These are phyloP conservation scores for Hofmannophila pseudospretella DNA, from an alignment of 2,888 invertebrate species.

Conservation along the genomic window DNA sequence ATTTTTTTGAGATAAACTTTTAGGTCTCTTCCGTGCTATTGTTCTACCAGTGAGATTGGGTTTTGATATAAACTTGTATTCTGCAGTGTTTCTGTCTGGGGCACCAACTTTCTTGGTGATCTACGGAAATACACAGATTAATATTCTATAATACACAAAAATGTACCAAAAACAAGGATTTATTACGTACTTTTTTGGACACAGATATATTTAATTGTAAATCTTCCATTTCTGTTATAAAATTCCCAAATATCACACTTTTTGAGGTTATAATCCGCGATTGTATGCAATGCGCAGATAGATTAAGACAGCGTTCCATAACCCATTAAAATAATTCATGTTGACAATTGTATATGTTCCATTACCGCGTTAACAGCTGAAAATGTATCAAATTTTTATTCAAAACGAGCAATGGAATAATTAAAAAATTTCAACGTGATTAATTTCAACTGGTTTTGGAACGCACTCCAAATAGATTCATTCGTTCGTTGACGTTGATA, in stretches of 20 bases:
- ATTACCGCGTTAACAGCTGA: too few species aligned
- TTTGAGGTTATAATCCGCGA: not conserved
- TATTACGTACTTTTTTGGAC: constrained; percentile 45
- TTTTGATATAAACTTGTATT: constrained; percentile 64
- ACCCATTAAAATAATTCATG: too few species aligned
- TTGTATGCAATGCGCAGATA: too few species aligned
- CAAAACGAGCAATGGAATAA: too few species aligned
- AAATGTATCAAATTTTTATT: too few species aligned
- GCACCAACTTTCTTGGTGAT: constrained; percentile 35
- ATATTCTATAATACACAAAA: constrained; percentile 3
- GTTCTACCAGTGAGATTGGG: constrained; percentile 62
- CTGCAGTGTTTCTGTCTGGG: constrained; percentile 38
- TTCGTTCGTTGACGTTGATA: too few species aligned
- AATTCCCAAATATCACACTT: not conserved
- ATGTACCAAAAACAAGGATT: not conserved
- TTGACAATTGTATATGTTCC: too few species aligned
- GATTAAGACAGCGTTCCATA: too few species aligned
- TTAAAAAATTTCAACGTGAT: too few species aligned
- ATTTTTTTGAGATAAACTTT: constrained; percentile 30
- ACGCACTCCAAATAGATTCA: too few species aligned
- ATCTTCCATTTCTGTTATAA: constrained; percentile 56
- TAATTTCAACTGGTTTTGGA: too few species aligned
- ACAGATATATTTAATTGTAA: constrained; percentile 68
- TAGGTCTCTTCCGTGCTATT: constrained; percentile 63
- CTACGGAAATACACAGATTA: constrained; percentile 38